Evolutionary conservation across 1,140 invertebrate genomes (phyloP).

Genomic region (Cyrtorhinus lividipennis): DNA sequence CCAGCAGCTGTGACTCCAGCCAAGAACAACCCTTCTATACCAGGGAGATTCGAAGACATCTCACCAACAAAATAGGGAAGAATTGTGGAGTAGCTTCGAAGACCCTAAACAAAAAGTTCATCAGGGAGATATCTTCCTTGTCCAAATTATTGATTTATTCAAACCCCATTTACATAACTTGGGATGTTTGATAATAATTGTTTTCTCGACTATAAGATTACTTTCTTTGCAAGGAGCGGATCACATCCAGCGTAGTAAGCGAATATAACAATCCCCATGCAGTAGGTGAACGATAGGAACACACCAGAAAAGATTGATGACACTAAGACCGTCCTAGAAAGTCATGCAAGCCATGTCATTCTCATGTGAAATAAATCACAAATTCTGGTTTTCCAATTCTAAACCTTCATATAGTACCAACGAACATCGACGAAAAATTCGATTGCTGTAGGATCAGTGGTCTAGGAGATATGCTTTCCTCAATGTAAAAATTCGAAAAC

Average conservation of each 20-base stretch:
- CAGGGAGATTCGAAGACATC: not conserved
- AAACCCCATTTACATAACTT: too few relatives aligned
- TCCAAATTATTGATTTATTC: too few relatives aligned
- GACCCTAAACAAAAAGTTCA: too few relatives aligned
- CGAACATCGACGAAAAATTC: not conserved
- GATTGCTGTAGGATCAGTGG: not conserved
- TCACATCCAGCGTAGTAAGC: slow-evolving; percentile 1
- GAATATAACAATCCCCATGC: not conserved
- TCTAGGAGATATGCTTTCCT: not conserved
- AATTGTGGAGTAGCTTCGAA: not conserved
- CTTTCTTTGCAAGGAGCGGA: not conserved
- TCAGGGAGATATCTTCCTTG: too few relatives aligned
- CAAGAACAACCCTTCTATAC: not conserved
- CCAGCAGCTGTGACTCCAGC: not conserved
- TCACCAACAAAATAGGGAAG: not conserved
- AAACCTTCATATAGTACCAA: not conserved
- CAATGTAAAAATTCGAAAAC: not conserved
- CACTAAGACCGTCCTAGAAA: not conserved
- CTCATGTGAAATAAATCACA: not conserved
- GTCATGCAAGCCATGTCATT: not conserved
- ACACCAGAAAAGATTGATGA: not conserved
- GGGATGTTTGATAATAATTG: too few relatives aligned
- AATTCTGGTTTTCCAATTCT: not conserved
- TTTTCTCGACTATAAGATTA: too few relatives aligned
- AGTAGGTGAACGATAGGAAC: not conserved